Conservation (phyloP, 2,113 vertebrate genomes). For the Struthidea cinerea region DNA sequence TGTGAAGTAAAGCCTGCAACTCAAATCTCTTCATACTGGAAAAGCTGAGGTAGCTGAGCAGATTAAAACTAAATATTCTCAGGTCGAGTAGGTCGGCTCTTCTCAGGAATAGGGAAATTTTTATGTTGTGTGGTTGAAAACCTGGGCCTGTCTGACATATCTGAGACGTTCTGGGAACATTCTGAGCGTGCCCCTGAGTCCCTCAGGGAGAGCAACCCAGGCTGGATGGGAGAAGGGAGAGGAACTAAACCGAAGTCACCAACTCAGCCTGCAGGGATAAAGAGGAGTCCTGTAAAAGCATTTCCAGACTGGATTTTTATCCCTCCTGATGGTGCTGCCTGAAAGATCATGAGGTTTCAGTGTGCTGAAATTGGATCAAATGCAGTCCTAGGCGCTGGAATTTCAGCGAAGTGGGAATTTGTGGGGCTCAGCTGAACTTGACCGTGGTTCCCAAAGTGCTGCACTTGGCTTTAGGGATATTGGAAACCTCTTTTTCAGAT, state of each 20-base stretch:
- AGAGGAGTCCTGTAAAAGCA: not conserved
- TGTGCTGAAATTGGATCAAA: not conserved
- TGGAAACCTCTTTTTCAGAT: not conserved
- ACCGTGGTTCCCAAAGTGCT: not conserved
- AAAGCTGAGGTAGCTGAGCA: not conserved
- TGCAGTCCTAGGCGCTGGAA: not conserved
- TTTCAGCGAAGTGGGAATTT: not conserved
- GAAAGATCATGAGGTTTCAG: not conserved
- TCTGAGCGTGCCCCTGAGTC: not conserved
- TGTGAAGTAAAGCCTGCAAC: not conserved
- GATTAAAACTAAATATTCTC: not conserved
- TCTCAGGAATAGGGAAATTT: not conserved
- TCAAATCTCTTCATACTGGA: not conserved
- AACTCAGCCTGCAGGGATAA: not conserved
- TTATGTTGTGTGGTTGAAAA: not conserved
- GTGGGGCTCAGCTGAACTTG: not conserved
- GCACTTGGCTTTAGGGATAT: accelerated
- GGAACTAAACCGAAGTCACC: not conserved
- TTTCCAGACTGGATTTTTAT: not conserved
- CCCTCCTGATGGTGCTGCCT: not conserved
- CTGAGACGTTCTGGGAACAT: not conserved
- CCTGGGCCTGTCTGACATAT: not conserved
- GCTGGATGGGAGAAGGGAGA: not conserved
- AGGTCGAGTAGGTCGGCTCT: not conserved
- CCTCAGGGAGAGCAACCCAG: not conserved